Percentiles rank a stretch among this genome's conserved stretches.
These are phyloP conservation scores for Oncorhynchus gorbuscha DNA, from an alignment of 2,113 vertebrate species.

Conservation along the genomic window DNA sequence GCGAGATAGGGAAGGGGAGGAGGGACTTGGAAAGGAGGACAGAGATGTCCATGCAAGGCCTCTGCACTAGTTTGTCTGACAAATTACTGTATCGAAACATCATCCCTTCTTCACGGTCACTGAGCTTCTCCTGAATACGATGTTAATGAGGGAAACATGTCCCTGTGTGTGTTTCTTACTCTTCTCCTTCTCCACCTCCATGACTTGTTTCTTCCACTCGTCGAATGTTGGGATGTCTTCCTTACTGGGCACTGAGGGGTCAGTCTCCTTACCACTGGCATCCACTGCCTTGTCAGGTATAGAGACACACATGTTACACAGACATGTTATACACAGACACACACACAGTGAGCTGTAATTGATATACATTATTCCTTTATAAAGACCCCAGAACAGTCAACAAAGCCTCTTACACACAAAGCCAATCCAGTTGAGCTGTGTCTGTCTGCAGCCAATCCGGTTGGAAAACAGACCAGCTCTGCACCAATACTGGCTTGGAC, in stretches of 20 bases:
- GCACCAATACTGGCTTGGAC: too few relatives aligned
- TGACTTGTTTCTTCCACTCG: constrained; percentile 98
- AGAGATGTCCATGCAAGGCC: too few relatives aligned
- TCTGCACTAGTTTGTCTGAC: constrained; percentile 2
- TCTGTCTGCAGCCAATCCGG: too few relatives aligned
- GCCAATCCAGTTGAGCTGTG: too few relatives aligned
- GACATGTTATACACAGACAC: background rate
- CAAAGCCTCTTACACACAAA: too few relatives aligned
- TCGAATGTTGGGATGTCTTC: constrained; percentile 98
- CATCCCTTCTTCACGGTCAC: background rate
- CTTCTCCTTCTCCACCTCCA: constrained; percentile 99
- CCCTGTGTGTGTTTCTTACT: constrained; percentile 74
- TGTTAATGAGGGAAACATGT: background rate
- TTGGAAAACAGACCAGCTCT: too few relatives aligned
- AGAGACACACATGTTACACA: background rate
- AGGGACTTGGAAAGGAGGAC: too few relatives aligned
- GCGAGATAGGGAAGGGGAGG: too few relatives aligned
- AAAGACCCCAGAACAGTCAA: too few relatives aligned
- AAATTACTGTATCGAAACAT: constrained; percentile 1
- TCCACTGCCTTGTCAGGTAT: constrained; percentile 41
- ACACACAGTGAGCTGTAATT: background rate
- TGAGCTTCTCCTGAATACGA: background rate
- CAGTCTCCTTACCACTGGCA: constrained; percentile 75
- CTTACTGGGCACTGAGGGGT: constrained; percentile 84
- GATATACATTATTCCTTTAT: too few relatives aligned